Conservation (phyloP, 2,113 vertebrate genomes). For the Dipodomys stephensi region DNA sequence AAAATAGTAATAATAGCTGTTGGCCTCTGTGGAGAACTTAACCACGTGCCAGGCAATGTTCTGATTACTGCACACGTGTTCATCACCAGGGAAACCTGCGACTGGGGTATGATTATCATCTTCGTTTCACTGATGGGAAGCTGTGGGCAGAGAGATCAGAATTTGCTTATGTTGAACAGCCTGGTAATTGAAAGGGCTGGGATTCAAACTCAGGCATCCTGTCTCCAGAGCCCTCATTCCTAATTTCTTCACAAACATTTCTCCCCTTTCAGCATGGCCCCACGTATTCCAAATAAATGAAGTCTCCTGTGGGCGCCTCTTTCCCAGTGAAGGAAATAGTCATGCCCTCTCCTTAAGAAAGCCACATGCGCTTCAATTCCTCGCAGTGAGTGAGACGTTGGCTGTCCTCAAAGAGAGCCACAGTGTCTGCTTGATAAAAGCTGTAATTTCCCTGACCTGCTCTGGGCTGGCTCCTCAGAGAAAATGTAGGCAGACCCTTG, state of each 20-base stretch:
- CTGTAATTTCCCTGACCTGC: slow-evolving; percentile 71
- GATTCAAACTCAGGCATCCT: not conserved
- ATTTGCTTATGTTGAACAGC: not conserved
- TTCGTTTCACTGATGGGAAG: not conserved
- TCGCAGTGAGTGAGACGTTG: slow-evolving; percentile 54
- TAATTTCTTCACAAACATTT: slow-evolving; percentile 57
- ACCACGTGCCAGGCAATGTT: accelerated
- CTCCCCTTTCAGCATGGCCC: not conserved
- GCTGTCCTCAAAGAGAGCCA: slow-evolving; percentile 70
- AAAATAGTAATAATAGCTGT: not conserved
- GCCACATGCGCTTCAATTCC: slow-evolving; percentile 60
- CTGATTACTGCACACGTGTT: not conserved
- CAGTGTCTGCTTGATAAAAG: slow-evolving; percentile 70
- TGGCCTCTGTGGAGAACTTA: not conserved
- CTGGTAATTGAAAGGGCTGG: not conserved
- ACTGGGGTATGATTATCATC: not conserved
- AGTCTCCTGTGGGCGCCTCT: not conserved
- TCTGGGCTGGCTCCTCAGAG: slow-evolving; percentile 53
- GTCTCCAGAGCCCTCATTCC: slow-evolving; percentile 19
- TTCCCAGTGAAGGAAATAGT: slow-evolving; percentile 54
- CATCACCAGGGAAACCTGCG: not conserved
- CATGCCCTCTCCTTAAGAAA: slow-evolving; percentile 47
- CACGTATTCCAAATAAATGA: slow-evolving; percentile 23
- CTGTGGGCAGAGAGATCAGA: not conserved
- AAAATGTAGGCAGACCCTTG: slow-evolving; percentile 84